phyloP scores from a whole-genome alignment of 2,797 vertebrate species.

The Enteromius radiatus region DNA sequence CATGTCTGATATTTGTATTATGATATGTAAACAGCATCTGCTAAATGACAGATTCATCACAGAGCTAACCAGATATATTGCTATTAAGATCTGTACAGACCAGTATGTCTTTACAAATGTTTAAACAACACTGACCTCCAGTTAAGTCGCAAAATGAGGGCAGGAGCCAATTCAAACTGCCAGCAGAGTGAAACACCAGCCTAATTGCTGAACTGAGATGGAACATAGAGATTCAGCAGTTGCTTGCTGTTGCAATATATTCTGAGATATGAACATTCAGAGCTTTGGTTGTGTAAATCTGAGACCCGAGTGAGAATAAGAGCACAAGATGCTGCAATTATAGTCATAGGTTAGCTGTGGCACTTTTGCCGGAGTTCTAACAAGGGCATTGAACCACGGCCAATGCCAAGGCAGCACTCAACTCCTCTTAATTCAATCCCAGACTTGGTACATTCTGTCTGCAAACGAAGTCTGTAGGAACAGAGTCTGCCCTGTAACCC shows the following conservation, averaged over 20 bases:
- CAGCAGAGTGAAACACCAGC: background rate
- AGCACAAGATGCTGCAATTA: background rate
- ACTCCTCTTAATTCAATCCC: conserved; percentile 51
- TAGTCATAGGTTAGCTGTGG: background rate
- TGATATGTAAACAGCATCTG: background rate
- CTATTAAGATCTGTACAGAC: conserved; percentile 13
- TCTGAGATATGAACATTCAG: conserved; percentile 11
- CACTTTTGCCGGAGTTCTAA: conserved; percentile 27
- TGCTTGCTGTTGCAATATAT: background rate
- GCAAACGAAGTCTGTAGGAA: conserved; percentile 6
- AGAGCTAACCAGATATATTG: background rate
- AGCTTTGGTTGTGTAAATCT: background rate
- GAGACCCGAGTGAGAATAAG: background rate
- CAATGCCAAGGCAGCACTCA: conserved; percentile 40
- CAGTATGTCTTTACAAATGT: conserved; percentile 14
- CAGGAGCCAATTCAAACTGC: background rate
- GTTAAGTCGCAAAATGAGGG: background rate
- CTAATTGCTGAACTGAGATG: conserved; percentile 14
- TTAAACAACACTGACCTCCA: conserved; percentile 12
- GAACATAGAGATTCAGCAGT: conserved; percentile 1
- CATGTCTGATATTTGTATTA: conserved; percentile 13
- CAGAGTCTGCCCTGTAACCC: conserved; percentile 42
- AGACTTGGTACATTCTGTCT: conserved; percentile 42
- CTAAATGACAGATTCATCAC: background rate
- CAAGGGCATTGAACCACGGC: conserved; percentile 13